Conservation (phyloP, 2,797 vertebrate species). For the Mormyrus proboscirostris region DNA sequence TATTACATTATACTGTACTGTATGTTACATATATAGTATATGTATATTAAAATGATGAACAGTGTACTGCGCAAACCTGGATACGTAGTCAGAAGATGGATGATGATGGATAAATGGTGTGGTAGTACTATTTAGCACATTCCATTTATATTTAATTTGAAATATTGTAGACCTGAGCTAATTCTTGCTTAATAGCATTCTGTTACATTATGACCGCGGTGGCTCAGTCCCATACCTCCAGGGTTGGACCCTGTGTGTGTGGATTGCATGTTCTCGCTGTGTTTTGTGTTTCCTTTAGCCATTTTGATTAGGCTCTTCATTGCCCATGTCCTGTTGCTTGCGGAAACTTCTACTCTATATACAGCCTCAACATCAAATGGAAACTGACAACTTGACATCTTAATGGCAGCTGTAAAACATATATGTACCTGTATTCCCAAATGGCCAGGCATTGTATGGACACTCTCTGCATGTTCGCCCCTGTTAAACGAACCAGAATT, state of each 20-base stretch:
- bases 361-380: not conserved
- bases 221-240: not conserved
- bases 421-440: not conserved
- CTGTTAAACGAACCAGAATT: not conserved
- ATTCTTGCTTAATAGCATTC: not conserved
- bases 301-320: not conserved
- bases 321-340: not conserved
- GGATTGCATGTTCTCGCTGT: not conserved
- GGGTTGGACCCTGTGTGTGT: not conserved
- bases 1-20: not conserved
- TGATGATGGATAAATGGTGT: not conserved
- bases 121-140: not conserved
- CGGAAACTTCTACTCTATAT: not conserved
- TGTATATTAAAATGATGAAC: not conserved
- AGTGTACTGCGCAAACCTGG: not conserved
- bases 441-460: not conserved
- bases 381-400: not conserved
- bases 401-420: not conserved
- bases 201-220: not conserved
- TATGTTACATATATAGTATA: not conserved
- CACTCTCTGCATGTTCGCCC: not conserved
- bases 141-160: conserved; percentile 5
- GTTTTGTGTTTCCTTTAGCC: not conserved
- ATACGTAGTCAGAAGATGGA: not conserved
- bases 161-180: not conserved